Base-by-base conservation (phyloP, 1,140 invertebrate genomes). In the Orussus abietinus region DNA sequence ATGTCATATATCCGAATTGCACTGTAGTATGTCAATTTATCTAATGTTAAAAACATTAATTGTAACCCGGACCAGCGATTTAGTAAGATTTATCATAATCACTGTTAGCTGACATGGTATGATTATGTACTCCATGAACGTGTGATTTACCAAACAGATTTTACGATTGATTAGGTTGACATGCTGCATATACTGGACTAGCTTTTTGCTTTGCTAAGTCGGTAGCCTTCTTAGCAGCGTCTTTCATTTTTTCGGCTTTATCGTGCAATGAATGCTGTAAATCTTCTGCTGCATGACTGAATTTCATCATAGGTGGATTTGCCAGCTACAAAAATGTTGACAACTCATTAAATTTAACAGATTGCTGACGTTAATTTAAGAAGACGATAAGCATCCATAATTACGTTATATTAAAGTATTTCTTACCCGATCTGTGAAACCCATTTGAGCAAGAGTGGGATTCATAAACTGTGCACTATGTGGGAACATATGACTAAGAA, bases 181-280 rank as follows among this genome's bases (percentile, higher is more conserved):
- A 72, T 5, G 72, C 64, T 9, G 69, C 77, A 55, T 81, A 82
- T 45, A 83, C 75, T 12, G 81, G 78, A 44, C 69, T 72, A 11
- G 82, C 80, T 50, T 82, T 83, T 47, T 80, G 74, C 56, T 88
- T 90, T 21, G 86, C 85, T 29, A 87, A 75, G 64, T 88, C 82
- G 14, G 82, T 85, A 9, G 85, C 84, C 57, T 83, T 81, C 55
- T 84, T 85, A 1, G 84, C 83, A 2, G 82, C 84, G 28, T 82
- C 83, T 60, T 87, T 86, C 52, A 88, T 73, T 36, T 81, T 80
- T 17, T 81, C 77, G 2, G 79, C 78, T 52, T 75, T 82, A 11
- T 74, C 68, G 12, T 76, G 65, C 14, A 66, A 59, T 14, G 67
- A 63, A 47, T 64, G 60, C 18, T 70, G 66, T 10, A 69, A 49